Base-by-base conservation (phyloP, 1,140 invertebrate genomes). In the Planococcus citri region DNA sequence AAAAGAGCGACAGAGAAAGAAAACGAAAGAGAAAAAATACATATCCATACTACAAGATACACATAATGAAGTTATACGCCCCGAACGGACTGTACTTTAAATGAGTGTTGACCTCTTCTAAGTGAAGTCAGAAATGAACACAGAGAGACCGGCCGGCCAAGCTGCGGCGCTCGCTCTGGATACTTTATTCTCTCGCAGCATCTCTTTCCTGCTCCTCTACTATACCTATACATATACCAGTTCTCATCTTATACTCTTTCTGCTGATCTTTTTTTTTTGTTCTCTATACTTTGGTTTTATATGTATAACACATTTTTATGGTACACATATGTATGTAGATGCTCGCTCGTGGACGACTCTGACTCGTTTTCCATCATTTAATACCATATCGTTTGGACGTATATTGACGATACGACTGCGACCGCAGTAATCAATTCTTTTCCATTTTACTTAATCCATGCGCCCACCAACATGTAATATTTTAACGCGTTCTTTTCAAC, bases 71-170 rank as follows among this genome's bases (percentile, higher is more conserved):
- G 41, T 51, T 51, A 51, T 51, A 51, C 41, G 41, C 41, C 41
- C 41, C 41, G 41, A 51, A 51, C 41, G 41, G 41, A 51, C 41
- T 51, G 41, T 20, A 51, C 41, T 51, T 51, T 51, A 51, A 51
- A 51, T 51, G 41, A 51, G 41, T 51, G 41, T 51, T 51, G 41
- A 51, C 41, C 41, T 51, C 41, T 51, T 51, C 41, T 51, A 51
- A 51, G 41, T 51, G 41, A 51, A 51, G 41, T 51, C 41, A 20
- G 41, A 33, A 33, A 33, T 6, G 29, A 51, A 14, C 41, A 20
- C 17, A 51, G n/a, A n/a, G n/a, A n/a, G n/a, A n/a, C n/a, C n/a
- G n/a, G n/a, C n/a, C n/a, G n/a, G n/a, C n/a, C n/a, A n/a, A n/a
- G n/a, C n/a, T n/a, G 41, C 41, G 41, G 10, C n/a, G 41, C 3